These are phyloP conservation scores for Heliconius congener DNA, from an alignment of 1,140 invertebrate species.

Conservation along the genomic window DNA sequence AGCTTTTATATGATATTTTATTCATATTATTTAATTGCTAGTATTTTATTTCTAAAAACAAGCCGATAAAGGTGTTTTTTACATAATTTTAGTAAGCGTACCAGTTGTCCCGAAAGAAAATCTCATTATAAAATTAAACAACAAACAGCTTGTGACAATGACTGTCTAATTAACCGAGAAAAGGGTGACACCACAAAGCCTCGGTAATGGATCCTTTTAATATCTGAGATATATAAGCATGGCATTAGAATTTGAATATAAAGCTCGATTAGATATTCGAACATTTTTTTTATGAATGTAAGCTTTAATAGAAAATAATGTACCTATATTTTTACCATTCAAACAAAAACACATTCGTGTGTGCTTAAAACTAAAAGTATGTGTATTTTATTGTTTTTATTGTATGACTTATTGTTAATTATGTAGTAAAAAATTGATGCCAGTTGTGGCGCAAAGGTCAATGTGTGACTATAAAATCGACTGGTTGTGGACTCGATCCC, in stretches of 20 bases:
- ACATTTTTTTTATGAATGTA: neutral
- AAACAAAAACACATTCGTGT: too few species aligned
- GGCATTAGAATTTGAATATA: constrained; percentile 55
- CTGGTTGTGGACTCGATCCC: too few species aligned
- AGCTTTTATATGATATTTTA: too few species aligned
- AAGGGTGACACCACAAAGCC: constrained; percentile 76
- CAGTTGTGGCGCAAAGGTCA: too few species aligned
- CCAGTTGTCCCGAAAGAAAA: constrained; percentile 34
- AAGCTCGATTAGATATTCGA: neutral
- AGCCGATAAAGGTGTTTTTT: too few species aligned
- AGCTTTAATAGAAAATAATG: neutral
- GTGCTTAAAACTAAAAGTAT: too few species aligned
- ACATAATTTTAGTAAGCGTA: neutral
- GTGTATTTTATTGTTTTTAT: too few species aligned
- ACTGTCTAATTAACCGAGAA: constrained; percentile 73
- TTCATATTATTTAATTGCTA: too few species aligned
- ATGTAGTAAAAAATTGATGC: too few species aligned
- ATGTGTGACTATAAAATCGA: too few species aligned
- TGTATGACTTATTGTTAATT: too few species aligned
- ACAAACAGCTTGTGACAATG: constrained; percentile 59
- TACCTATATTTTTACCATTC: neutral
- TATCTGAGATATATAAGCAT: constrained; percentile 52
- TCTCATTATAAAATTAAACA: constrained; percentile 39
- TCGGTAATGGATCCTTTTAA: constrained; percentile 78
- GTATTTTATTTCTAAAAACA: too few species aligned